Evolutionary conservation across 1,140 invertebrate genomes (phyloP).

Genomic region (Periplaneta americana): DNA sequence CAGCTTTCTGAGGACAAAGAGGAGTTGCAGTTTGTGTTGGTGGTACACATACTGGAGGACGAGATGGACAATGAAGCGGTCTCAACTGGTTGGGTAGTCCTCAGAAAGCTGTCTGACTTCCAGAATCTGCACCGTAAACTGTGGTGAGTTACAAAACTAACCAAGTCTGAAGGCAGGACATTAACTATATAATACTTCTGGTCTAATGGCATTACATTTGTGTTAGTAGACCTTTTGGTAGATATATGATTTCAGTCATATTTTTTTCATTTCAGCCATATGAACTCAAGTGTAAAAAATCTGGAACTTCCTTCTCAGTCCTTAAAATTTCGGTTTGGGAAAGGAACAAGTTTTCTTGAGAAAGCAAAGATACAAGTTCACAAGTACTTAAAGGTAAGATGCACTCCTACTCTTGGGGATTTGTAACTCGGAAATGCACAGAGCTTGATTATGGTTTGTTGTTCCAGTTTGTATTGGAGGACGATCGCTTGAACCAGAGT

Average conservation of each 20-base stretch:
- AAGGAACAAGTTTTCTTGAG: conserved; percentile 68
- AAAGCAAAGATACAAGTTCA: conserved; percentile 78
- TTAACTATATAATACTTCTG: no score
- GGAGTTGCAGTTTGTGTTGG: conserved; percentile 71
- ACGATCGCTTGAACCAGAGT: conserved; percentile 79
- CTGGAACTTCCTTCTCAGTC: conserved; percentile 74
- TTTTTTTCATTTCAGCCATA: conserved; percentile 49
- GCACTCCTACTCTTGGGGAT: neutral
- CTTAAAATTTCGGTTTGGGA: conserved; percentile 72
- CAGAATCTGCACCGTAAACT: conserved; percentile 79
- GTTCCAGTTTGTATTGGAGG: conserved; percentile 73
- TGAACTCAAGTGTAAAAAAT: conserved; percentile 72
- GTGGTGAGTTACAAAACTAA: conserved; percentile 36
- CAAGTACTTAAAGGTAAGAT: conserved; percentile 66
- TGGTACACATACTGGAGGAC: conserved; percentile 69
- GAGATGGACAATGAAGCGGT: conserved; percentile 56
- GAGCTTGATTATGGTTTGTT: neutral
- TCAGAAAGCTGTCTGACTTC: conserved; percentile 76
- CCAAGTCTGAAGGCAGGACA: no score
- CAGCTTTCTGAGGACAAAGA: conserved; percentile 73
- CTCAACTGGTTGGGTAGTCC: conserved; percentile 76
- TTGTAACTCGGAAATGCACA: no score
- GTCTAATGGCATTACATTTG: no score
- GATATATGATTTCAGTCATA: no score
- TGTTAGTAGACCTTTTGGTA: no score